phyloP scores from a whole-genome alignment of 2,888 invertebrate genomes.

The Callinectes sapidus region DNA sequence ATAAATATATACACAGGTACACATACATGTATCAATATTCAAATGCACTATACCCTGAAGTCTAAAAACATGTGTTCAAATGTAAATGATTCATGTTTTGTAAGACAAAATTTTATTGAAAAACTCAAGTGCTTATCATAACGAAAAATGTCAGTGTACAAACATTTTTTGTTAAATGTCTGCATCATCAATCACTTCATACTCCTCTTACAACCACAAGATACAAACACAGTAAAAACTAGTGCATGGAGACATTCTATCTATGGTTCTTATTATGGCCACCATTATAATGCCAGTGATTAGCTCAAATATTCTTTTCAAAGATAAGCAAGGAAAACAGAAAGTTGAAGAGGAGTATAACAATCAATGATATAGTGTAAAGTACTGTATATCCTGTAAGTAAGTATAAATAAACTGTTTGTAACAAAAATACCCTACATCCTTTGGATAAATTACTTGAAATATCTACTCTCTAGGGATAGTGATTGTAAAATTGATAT shows the following conservation, averaged over 20 bases:
- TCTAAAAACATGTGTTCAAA: not conserved
- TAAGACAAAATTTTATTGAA: not conserved
- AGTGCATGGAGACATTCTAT: not conserved
- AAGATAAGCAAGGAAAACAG: not conserved
- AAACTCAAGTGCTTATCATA: not conserved
- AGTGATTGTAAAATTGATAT: not conserved
- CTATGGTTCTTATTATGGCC: not conserved
- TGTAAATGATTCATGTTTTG: not conserved
- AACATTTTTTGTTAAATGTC: not conserved
- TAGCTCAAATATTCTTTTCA: not conserved
- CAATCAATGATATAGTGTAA: not conserved
- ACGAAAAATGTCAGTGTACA: not conserved
- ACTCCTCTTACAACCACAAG: not conserved
- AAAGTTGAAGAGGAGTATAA: slow-evolving; percentile 4
- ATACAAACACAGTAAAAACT: not conserved
- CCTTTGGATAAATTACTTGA: not conserved
- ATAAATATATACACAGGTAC: not conserved
- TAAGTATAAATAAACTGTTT: not conserved
- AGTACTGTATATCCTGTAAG: not conserved
- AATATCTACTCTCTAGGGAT: not conserved
- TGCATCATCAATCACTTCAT: not conserved
- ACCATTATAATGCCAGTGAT: not conserved
- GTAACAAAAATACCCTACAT: not conserved
- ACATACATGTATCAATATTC: slow-evolving; percentile 14
- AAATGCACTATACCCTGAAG: not conserved